Conservation (phyloP, 1,140 invertebrate genomes). For the Polypedilum pembai region DNA sequence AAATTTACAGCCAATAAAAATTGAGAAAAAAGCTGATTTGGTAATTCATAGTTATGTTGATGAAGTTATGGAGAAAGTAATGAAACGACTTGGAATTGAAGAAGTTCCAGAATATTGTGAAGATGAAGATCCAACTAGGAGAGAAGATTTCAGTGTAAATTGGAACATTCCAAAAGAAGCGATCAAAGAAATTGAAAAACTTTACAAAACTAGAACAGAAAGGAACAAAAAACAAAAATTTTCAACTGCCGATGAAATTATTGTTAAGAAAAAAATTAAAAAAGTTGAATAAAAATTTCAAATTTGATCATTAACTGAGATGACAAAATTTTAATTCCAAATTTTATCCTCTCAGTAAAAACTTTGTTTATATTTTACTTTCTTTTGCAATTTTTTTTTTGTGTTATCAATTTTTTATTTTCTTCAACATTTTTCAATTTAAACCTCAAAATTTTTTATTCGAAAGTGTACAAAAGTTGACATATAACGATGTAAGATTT, state of each 20-base stretch:
- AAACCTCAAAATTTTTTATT: too few species aligned
- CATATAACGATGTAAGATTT: too few species aligned
- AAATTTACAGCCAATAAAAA: constrained; percentile 95
- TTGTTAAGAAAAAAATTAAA: neutral
- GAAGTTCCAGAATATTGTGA: constrained; percentile 59
- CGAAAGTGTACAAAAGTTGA: too few species aligned
- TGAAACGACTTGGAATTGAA: constrained; percentile 62
- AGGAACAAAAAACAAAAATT: neutral
- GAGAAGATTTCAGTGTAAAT: constrained; percentile 45
- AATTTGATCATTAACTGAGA: too few species aligned
- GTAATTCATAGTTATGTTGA: constrained; percentile 87
- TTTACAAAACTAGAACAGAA: constrained; percentile 30
- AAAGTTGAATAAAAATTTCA: neutral
- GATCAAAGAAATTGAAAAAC: constrained; percentile 35
- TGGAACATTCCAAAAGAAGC: constrained; percentile 53
- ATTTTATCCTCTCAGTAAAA: too few species aligned
- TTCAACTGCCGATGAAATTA: neutral
- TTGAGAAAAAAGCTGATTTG: constrained; percentile 87
- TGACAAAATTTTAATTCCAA: too few species aligned
- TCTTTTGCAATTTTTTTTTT: too few species aligned
- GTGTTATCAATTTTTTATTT: too few species aligned
- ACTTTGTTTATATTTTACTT: too few species aligned
- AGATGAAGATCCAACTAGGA: constrained; percentile 59
- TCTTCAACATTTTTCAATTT: too few species aligned
- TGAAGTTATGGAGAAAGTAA: constrained; percentile 67